Base-by-base conservation (phyloP, 2,888 invertebrate species). In the Drosophila sordidula region DNA sequence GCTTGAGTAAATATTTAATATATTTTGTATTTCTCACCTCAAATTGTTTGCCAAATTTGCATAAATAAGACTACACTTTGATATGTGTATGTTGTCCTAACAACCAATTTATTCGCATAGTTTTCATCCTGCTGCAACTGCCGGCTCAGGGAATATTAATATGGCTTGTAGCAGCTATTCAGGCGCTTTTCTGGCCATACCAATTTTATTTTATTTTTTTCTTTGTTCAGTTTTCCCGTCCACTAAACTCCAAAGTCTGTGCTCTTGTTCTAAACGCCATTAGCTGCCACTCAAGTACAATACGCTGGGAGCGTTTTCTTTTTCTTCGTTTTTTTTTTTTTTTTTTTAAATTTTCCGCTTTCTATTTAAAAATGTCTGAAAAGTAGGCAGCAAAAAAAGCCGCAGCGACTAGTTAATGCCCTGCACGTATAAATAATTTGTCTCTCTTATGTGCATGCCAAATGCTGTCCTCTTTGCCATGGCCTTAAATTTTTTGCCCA, bases 271-370 rank as follows among this genome's bases (percentile, higher is more conserved):
- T 38, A 25, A 58, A 47, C 50, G 22, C 16, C 29, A 52, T 58
- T 32, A 75, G 46, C 16, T n/a, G 45, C 5, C 42, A 50, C 70
- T 75, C 47, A 59, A 75, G 54, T 58, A 55, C 72, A 71, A 47
- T 41, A 50, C 39, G 58, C 63, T 39, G n/a, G 6, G 26, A 47
- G 36, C 76, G 36, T 18, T 18, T 18, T 18, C 1, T 18, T 18
- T 18, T 18, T 18, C 18, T 18, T 2, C 18, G 4, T 6, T 39
- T 18, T 22, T 9, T 3, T 1, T 26, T 8, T 6, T 25, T 41
- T 29, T 29, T 38, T 67, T 16, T 16, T 26, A 47, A 42, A 26
- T 38, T 44, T 64, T 44, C 41, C 63, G 56, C 57, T 67, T 56
- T 42, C 44, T 34, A 41, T 50, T 16, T 34, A 4, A 36, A 41